Base-by-base conservation (phyloP, 2,797 vertebrate species). In the Acanthurus tractus region DNA sequence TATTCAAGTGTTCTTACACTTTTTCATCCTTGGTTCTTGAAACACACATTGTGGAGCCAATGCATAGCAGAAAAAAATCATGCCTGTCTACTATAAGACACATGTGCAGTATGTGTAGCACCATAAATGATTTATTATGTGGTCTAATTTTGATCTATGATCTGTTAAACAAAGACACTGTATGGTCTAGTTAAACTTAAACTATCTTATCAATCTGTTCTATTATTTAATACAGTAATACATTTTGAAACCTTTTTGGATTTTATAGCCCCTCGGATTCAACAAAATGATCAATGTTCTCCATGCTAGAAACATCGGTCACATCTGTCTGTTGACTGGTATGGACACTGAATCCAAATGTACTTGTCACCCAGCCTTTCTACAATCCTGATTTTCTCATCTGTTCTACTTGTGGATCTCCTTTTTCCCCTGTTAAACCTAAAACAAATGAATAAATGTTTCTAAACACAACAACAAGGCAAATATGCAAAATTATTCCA, bases 401-500 rank as follows among this genome's bases (percentile, higher is more conserved):
- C 29, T 34, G 29, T 7, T 34, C 6, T 34, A 34, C 29, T 34
- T 34, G 29, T 34, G 29, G 6, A 34, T 1, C 29, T 7, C 29
- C 29, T 29, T 29, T 29, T 3, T 3, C 29, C 29, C 29, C 29
- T 1, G 1, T 34, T 34, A 34, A 34, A 34, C 5, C 29, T 34
- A 34, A 34, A 34, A 34, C 29, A 34, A 34, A 34, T 34, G 29
- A 52, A 58, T 46, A 54, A 46, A 75, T 61, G 13, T 57, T 9
- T 73, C 49, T 34, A 6, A 63, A 66, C 42, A 50, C 15, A 72
- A 29, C 49, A n/a, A 25, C 4, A 8, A 52, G 34, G 11, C 3
- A 68, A 40, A 61, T 63, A 55, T 50, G 34, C 65, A 8, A 69
- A 36, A 68, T 54, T 29, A 23, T 11, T 8, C 36, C 3, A 36